phyloP scores from a whole-genome alignment of 2,888 invertebrate genomes.

The Metalampra italica region DNA sequence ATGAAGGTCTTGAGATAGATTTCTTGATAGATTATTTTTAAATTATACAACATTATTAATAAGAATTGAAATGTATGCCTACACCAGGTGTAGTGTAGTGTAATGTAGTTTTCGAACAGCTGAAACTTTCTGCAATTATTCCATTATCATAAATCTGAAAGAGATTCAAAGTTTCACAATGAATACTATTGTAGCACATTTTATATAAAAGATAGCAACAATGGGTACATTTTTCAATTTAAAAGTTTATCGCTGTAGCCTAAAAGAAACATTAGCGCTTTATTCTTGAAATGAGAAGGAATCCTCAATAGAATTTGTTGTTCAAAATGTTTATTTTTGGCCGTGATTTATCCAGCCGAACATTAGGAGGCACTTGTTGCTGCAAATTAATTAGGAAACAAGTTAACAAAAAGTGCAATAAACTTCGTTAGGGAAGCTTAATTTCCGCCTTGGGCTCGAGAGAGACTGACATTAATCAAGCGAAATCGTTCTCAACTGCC shows the following conservation, averaged over 20 bases:
- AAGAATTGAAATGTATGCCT: background rate
- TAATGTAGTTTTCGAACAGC: too few relatives aligned
- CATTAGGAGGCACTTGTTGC: slow-evolving; percentile 58
- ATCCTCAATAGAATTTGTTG: slow-evolving; percentile 18
- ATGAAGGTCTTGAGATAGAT: background rate
- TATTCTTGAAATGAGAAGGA: slow-evolving; percentile 22
- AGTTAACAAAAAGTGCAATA: slow-evolving; percentile 71
- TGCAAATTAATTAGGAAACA: slow-evolving; percentile 66
- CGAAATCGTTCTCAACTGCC: slow-evolving; percentile 48
- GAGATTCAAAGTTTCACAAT: slow-evolving; percentile 38
- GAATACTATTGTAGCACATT: slow-evolving; percentile 13
- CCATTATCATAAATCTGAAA: slow-evolving; percentile 19
- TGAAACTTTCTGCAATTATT: too few relatives aligned
- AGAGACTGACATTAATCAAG: slow-evolving; percentile 62
- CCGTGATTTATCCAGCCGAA: slow-evolving; percentile 28
- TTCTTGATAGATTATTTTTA: background rate
- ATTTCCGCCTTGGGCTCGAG: slow-evolving; percentile 56
- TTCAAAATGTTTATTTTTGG: slow-evolving; percentile 19
- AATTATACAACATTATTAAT: too few relatives aligned
- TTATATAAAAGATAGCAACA: slow-evolving; percentile 20
- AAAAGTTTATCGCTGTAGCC: slow-evolving; percentile 26
- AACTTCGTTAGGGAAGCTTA: slow-evolving; percentile 65
- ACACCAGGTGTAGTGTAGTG: too few relatives aligned
- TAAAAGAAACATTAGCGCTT: slow-evolving; percentile 27
- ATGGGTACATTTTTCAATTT: slow-evolving; percentile 34